Evolutionary conservation across 2,888 invertebrate genomes (phyloP).

Genomic region (Drosophila nigritarsus): DNA sequence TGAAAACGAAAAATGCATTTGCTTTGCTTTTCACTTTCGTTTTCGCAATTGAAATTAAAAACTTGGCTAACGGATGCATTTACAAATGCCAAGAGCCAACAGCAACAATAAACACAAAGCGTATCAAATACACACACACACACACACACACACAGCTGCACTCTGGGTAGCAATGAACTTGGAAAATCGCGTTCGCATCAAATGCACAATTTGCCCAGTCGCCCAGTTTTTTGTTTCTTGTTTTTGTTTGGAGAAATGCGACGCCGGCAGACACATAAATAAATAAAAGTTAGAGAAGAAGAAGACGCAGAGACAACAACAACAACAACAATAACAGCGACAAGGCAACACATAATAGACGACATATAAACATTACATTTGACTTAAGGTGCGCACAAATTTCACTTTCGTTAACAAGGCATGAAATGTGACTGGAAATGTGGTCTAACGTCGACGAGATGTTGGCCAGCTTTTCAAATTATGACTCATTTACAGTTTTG

Average conservation of each 20-base stretch:
- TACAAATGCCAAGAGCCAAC: conserved; percentile 59
- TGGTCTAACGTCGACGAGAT: conserved; percentile 13
- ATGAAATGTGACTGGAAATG: conserved; percentile 35
- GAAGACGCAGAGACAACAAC: conserved; percentile 11
- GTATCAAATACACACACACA: conserved; percentile 16
- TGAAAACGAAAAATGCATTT: conserved; percentile 75
- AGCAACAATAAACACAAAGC: conserved; percentile 15
- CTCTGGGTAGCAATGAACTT: conserved; percentile 72
- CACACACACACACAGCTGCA: conserved; percentile 4
- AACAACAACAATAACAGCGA: conserved; percentile 12
- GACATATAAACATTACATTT: conserved; percentile 48
- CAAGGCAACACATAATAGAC: conserved; percentile 39
- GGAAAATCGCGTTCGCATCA: conserved; percentile 40
- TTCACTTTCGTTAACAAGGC: conserved; percentile 63
- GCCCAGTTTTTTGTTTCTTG: conserved; percentile 44
- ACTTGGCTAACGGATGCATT: conserved; percentile 80
- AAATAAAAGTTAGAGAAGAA: conserved; percentile 50
- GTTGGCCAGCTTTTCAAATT: not conserved
- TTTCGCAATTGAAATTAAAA: conserved; percentile 76
- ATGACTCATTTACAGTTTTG: not conserved
- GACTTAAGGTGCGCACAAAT: conserved; percentile 38
- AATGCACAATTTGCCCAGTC: conserved; percentile 49
- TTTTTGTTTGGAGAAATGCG: conserved; percentile 68
- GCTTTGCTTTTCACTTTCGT: conserved; percentile 76
- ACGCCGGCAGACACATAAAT: conserved; percentile 62